These are phyloP conservation scores for chimpanzee (Pan troglodytes) DNA, from an alignment of 2,113 vertebrate species.

Conservation along the genomic window DNA sequence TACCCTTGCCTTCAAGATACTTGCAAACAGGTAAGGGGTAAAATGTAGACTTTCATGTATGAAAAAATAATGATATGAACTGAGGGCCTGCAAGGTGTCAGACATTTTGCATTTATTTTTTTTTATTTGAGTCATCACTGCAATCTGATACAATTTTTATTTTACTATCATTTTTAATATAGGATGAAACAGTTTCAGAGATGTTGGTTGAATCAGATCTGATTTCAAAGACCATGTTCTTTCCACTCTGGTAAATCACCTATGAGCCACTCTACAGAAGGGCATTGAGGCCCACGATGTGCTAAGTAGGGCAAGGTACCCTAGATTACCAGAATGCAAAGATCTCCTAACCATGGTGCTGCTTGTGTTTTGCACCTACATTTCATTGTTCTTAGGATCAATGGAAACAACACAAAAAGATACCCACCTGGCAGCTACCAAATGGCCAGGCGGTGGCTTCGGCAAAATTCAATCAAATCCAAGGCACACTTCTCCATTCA, in stretches of 20 bases:
- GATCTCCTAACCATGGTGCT: background rate
- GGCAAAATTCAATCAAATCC: background rate
- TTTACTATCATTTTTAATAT: background rate
- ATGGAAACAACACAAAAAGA: background rate
- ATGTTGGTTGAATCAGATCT: background rate
- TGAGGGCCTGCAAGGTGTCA: background rate
- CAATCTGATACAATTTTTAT: background rate
- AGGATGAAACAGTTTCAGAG: background rate
- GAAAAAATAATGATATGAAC: background rate
- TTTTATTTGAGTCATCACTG: background rate
- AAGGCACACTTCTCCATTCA: background rate
- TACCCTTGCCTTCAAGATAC: background rate
- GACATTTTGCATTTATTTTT: background rate
- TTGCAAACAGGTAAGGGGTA: background rate
- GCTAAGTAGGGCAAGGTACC: background rate
- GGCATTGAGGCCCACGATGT: fast-evolving
- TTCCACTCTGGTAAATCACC: fast-evolving
- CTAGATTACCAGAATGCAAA: background rate
- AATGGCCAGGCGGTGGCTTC: background rate
- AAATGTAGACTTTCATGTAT: background rate
- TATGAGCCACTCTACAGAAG: background rate
- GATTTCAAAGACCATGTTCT: background rate
- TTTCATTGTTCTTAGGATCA: background rate
- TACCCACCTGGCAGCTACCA: background rate
- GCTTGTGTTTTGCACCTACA: fast-evolving